Conservation (phyloP, 2,797 vertebrate species). For the Pseudomugil tenellus region DNA sequence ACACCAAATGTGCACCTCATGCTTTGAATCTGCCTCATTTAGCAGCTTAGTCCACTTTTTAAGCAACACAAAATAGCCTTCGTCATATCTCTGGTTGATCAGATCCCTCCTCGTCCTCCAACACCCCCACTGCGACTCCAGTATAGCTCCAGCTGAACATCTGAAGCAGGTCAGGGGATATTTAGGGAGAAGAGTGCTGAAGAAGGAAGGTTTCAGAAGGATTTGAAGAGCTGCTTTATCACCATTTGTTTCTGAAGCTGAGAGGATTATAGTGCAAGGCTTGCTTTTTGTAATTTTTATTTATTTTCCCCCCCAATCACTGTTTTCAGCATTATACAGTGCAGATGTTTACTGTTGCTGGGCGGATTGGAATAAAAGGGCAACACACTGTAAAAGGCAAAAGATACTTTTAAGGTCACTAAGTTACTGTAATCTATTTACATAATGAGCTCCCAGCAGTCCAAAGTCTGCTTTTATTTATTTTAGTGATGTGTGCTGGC, state of each 20-base stretch:
- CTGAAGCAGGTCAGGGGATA: constrained; percentile 71
- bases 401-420: constrained; percentile 30
- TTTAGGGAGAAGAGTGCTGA: constrained; percentile 59
- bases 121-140: too few species aligned
- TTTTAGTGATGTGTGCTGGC: not conserved
- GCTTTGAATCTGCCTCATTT: not conserved
- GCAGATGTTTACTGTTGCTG: constrained; percentile 26
- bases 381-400: constrained; percentile 26
- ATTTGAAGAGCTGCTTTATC: constrained; percentile 59
- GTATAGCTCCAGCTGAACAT: too few species aligned
- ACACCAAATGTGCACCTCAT: not conserved
- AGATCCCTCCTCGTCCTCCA: too few species aligned
- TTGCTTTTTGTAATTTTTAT: constrained; percentile 23
- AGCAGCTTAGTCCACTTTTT: not conserved
- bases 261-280: constrained; percentile 47
- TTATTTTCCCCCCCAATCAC: not conserved
- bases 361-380: constrained; percentile 47
- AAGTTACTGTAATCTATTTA: constrained; percentile 40
- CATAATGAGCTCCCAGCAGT: constrained; percentile 43
- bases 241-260: constrained; percentile 49
- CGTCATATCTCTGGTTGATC: not conserved
- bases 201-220: constrained; percentile 51
- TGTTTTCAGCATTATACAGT: constrained; percentile 25
- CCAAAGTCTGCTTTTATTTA: not conserved
- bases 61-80: not conserved